Base-by-base conservation (phyloP, 2,888 invertebrate species). In the Ceramica pisi region DNA sequence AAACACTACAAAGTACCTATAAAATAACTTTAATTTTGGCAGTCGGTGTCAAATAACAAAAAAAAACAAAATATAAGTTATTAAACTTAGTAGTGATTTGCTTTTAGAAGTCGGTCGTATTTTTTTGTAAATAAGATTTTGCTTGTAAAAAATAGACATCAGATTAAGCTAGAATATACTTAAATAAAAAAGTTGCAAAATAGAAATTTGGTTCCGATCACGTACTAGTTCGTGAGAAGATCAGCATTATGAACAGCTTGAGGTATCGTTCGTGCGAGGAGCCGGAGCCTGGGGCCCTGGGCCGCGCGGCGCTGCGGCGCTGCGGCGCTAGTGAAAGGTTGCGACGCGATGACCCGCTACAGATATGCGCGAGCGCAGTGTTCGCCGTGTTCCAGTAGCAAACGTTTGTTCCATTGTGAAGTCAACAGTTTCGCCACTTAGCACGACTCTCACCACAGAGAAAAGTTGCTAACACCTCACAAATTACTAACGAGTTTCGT, bases 401-500 rank as follows among this genome's bases (percentile, higher is more conserved):
- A 87, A 86, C 87, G 83, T 86, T 88, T 86, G 88, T 87, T 89
- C 89, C 87, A 94, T 93, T 94, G 93, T 93, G 78, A 82, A 87
- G 76, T 79, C 86, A 84, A 70, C 87, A 89, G 91, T 95, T 94
- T 94, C 94, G 90, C 93, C 93, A 95, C 89, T 94, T 94, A 94
- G 90, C 92, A 90, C 88, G 80, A 94, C 94, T 95, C 95, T 95
- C 94, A 92, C 94, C 90, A 80, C 86, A 89, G 92, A 88, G 91
- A 92, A 92, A 92, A 92, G 91, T 92, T 90, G 90, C 92, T 90
- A 92, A 93, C 91, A 90, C 90, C 85, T 88, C 89, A 90, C 90
- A 93, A 93, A 93, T 92, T 92, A 91, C 92, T 90, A 90, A 90
- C 91, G 86, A 90, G 92, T 93, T 94, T 94, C 92, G 93, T 93